phyloP scores from a whole-genome alignment of 2,797 vertebrate genomes.

The Pipistrellus pipistrellus region DNA sequence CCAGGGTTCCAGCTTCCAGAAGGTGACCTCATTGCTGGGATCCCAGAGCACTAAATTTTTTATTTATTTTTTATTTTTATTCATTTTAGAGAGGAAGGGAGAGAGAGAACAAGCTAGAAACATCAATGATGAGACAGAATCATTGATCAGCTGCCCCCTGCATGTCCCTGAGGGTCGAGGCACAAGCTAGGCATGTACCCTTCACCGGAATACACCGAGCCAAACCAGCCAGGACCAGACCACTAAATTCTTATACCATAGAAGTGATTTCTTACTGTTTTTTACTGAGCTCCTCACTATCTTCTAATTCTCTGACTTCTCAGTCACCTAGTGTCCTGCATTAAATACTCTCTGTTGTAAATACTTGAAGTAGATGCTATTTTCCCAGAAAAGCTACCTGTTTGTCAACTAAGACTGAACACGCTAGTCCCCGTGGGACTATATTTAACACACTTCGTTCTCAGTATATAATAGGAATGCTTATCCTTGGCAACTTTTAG shows the following conservation, averaged over 20 bases:
- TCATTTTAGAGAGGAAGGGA: no score
- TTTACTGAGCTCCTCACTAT: neutral
- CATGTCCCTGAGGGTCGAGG: no score
- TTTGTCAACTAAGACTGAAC: neutral
- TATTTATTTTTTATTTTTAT: no score
- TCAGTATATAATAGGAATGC: constrained; percentile 16
- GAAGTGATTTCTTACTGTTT: neutral
- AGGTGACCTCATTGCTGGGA: neutral
- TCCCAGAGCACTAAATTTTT: neutral
- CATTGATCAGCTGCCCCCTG: no score
- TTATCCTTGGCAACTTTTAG: constrained; percentile 56
- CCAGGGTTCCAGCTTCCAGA: neutral
- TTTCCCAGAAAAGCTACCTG: neutral
- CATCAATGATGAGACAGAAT: no score
- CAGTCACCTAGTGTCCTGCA: neutral
- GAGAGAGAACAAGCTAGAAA: no score
- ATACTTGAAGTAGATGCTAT: neutral
- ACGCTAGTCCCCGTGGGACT: neutral
- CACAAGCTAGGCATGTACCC: no score
- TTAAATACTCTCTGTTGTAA: constrained; percentile 32
- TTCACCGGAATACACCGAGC: no score
- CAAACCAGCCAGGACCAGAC: no score
- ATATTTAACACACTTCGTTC: constrained; percentile 47
- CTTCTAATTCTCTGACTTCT: neutral
- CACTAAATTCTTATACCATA: neutral